Conservation (phyloP, 2,888 invertebrate genomes). For the Macroteleia sp. region DNA sequence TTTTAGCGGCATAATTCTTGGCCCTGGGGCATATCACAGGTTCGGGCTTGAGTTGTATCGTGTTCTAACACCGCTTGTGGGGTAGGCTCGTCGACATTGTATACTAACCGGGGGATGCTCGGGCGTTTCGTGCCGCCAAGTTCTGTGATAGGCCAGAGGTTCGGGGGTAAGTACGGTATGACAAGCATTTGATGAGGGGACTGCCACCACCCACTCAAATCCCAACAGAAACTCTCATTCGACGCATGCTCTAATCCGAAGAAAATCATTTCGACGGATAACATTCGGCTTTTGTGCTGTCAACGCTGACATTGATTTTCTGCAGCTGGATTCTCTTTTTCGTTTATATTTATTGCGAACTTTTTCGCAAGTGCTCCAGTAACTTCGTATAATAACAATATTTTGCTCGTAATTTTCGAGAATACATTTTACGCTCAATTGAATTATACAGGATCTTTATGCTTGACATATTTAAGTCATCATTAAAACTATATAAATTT, state of each 20-base stretch:
- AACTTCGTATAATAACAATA: conserved; percentile 19
- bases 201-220: conserved; percentile 80
- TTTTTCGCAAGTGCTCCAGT: conserved; percentile 23
- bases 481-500: too few relatives aligned
- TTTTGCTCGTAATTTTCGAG: too few relatives aligned
- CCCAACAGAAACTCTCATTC: conserved; percentile 77
- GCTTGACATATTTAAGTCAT: too few relatives aligned
- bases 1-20: conserved; percentile 77
- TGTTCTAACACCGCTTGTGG: conserved; percentile 62
- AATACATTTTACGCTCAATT: too few relatives aligned
- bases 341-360: conserved; percentile 34
- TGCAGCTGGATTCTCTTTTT: conserved; percentile 49
- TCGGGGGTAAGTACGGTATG: conserved; percentile 80
- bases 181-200: conserved; percentile 82
- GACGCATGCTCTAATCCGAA: conserved; percentile 63
- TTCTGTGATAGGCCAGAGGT: conserved; percentile 74
- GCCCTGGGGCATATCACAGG: conserved; percentile 74
- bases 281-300: conserved; percentile 60
- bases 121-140: conserved; percentile 74
- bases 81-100: conserved; percentile 65
- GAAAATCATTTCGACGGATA: conserved; percentile 66
- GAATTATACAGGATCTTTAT: too few relatives aligned
- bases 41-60: conserved; percentile 65
- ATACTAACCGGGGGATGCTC: conserved; percentile 72
- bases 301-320: conserved; percentile 64